Conservation (phyloP, 2,797 vertebrate species). For the Scyliorhinus canicula region DNA sequence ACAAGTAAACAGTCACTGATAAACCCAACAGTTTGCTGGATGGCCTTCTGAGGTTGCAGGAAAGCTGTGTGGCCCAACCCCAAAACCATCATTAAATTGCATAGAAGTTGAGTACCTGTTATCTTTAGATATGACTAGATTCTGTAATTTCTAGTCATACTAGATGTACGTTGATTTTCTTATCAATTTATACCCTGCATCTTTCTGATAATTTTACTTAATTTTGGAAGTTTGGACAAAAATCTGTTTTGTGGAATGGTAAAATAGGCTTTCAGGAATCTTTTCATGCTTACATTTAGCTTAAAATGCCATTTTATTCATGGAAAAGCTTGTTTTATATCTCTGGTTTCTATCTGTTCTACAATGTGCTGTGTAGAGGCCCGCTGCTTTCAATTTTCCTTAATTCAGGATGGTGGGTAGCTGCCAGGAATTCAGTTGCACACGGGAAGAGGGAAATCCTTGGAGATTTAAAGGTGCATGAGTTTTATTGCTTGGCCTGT, state of each 20-base stretch:
- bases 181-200: neutral
- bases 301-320: neutral
- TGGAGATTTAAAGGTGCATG: neutral
- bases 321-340: neutral
- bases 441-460: no score
- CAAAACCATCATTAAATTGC: neutral
- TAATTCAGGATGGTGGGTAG: neutral
- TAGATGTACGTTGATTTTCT: neutral
- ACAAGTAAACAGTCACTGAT: no score
- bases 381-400: neutral
- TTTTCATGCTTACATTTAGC: neutral
- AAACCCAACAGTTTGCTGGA: no score
- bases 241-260: no score
- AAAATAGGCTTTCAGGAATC: neutral
- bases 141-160: neutral
- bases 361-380: neutral
- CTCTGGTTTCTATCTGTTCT: neutral
- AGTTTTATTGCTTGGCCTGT: neutral
- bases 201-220: neutral
- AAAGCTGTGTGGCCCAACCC: no score
- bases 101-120: neutral
- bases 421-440: neutral
- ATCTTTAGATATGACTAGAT: neutral
- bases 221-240: neutral
- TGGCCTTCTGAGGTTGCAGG: no score